A percentile compares a stretch with the other conserved stretches of the same genome.
Evolutionary conservation across 2,113 vertebrate genomes (phyloP).

Genomic region (Notarius lentiginosus): DNA sequence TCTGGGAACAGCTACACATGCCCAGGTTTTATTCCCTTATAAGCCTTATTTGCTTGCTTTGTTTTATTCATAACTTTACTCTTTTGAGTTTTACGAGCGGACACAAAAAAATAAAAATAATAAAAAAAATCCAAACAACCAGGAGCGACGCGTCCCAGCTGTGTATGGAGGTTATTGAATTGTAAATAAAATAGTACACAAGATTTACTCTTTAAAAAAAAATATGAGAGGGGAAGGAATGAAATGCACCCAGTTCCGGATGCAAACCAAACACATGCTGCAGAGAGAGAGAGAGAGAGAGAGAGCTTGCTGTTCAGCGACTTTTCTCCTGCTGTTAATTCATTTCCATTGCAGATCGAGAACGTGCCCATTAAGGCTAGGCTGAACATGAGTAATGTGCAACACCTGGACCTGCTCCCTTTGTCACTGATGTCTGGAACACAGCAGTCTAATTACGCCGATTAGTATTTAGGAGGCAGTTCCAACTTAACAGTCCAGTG

Average conservation of each 20-base stretch:
- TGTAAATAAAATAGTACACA: constrained; percentile 51
- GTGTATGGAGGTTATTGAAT: constrained; percentile 48
- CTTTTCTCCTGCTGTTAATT: constrained; percentile 63
- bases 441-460: constrained; percentile 74
- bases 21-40: constrained; percentile 44
- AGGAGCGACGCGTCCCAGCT: constrained; percentile 41
- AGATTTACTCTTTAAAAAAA: constrained; percentile 32
- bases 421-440: constrained; percentile 65
- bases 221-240: neutral
- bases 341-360: constrained; percentile 72
- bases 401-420: constrained; percentile 74
- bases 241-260: neutral
- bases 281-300: neutral
- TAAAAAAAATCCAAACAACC: constrained; percentile 32
- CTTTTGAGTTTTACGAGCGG: constrained; percentile 50
- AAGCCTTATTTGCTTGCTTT: constrained; percentile 49
- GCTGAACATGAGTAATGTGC: constrained; percentile 71
- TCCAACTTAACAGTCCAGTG: constrained; percentile 57
- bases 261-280: neutral
- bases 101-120: constrained; percentile 39
- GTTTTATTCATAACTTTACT: constrained; percentile 57
- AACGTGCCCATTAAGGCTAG: constrained; percentile 66
- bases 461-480: constrained; percentile 78
- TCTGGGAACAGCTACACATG: constrained; percentile 25
- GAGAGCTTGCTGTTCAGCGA: constrained; percentile 25